Percentiles rank a stretch among this genome's conserved stretches.
These are phyloP conservation scores for Copidosoma aretas DNA, from an alignment of 2,888 invertebrate genomes.

Conservation along the genomic window DNA sequence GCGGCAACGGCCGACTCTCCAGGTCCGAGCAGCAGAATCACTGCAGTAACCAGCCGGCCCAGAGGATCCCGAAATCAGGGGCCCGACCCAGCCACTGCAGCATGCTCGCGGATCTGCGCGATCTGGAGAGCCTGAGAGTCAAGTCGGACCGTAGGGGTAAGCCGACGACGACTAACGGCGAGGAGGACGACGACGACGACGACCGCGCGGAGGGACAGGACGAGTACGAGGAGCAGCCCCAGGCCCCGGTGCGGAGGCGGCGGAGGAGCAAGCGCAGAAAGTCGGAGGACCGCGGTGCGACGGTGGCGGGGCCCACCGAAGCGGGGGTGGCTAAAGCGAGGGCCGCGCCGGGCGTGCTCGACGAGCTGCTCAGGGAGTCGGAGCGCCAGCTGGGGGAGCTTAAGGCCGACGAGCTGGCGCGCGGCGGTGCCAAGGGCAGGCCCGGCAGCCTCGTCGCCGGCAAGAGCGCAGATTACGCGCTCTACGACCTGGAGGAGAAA, in stretches of 20 bases:
- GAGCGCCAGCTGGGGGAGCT: conserved; percentile 22
- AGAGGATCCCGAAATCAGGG: no score
- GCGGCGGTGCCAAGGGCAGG: background rate
- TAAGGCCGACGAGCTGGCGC: conserved; percentile 5
- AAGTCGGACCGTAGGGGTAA: background rate
- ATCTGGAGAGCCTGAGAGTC: conserved; percentile 4
- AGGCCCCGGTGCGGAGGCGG: conserved; percentile 25
- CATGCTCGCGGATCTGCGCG: conserved; percentile 24
- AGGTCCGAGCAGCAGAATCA: no score
- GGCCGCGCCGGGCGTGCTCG: conserved; percentile 19
- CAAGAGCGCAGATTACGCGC: background rate
- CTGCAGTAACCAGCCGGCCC: no score
- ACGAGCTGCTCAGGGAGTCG: conserved; percentile 27
- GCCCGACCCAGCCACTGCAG: conserved; percentile 12
- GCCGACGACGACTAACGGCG: background rate
- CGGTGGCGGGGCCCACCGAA: background rate
- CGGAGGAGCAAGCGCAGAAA: conserved; percentile 23
- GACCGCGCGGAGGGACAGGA: background rate
- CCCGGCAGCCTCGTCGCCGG: background rate
- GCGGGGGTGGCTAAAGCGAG: conserved; percentile 3
- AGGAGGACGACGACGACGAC: background rate
- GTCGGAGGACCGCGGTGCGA: background rate
- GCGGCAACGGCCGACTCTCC: background rate
- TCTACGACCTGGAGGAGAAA: background rate
- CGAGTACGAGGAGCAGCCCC: conserved; percentile 1